Base-by-base conservation (phyloP, 2,797 vertebrate species). In the Propithecus deckenii region DNA sequence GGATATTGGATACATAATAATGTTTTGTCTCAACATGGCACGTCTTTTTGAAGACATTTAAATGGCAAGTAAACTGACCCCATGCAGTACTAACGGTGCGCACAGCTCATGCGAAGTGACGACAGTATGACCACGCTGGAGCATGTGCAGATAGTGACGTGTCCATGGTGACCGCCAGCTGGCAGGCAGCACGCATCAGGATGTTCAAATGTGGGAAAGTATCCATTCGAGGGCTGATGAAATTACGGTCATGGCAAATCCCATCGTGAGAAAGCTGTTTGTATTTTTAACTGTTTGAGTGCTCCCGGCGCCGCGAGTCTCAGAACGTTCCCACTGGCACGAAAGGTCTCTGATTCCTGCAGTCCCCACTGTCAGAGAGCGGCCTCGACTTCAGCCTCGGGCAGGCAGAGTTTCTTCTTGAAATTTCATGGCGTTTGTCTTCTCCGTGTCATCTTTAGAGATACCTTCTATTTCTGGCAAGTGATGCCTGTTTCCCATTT, bases 71-170 rank as follows among this genome's bases (percentile, higher is more conserved):
- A 28, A 59, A 35, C 48, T 7, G 84, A 63, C 48, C 94, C 32
- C 0, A 0, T 0, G 1, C 15, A 0, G 38, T 59, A 28, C 13
- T 2, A 0, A 10, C 0, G 1, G 35, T 25, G 41, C 0, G 3
- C 67, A 0, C 1, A 2, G 63, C 52, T 50, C 65, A 0, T 4
- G 6, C 12, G 38, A 46, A 23, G 55, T 43, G 80, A 63, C 11
- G 10, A 35, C 67, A 7, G 14, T 28, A 0, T 1, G 32, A 55
- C 48, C 85, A 67, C 2, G 30, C 1, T 18, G 71, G 55, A n/a
- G 35, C 80, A 11, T 4, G 23, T 83, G 43, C 61, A 48, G 32
- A 28, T 38, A 41, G 7, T 30, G 86, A 38, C 72, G 17, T 5
- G 61, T 5, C 3, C 6, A 0, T 30, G 20, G 0, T 67, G 50